Evolutionary conservation across 2,888 invertebrate genomes (phyloP), one percentile per base, ranked within the genome.

Genomic region (Latrodectus elegans): DNA sequence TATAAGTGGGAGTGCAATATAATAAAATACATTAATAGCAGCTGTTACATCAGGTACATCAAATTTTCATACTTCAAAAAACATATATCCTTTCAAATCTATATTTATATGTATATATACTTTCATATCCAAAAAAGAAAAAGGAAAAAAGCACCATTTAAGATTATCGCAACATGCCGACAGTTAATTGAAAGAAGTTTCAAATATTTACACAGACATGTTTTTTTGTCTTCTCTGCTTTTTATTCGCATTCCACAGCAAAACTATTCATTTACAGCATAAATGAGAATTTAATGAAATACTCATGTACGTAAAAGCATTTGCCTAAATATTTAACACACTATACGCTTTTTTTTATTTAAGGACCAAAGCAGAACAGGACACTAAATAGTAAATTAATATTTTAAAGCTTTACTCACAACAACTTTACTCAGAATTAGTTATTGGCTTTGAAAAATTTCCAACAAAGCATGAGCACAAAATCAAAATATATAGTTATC

Each of bases 91-190:
- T 22, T 79, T 75, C 73, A 73, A 68, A 75, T 85, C 79, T 85
- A 85, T 85, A 85, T 85, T 77, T 84, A 68, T 75, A 68, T 85
- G 67, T 79, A 79, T 74, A 79, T 84, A 79, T 38, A 38, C 38
- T 38, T 84, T 85, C 79, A 79, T 85, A 85, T 74, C 70, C 67
- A 64, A 67, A 78, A 67, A 77, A 65, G 73, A 53, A 79, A 79
- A 73, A 79, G 53, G 55, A 22, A 53, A 85, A 85, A 79, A 79
- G 79, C 84, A 79, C 79, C 84, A 85, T 85, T 85, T 75, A 85
- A 85, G 74, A 85, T 82, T 74, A 80, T 82, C 84, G 84, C 78
- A 73, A 73, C 77, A 84, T 68, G 74, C 73, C 53, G 84, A 74
- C 77, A 70, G 55, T 70, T 68, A 79, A 55, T 74, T 84, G 72